Evolutionary conservation across 2,113 vertebrate species (phyloP), one percentile per base, ranked within the genome.

Genomic region (Xiphias gladius): DNA sequence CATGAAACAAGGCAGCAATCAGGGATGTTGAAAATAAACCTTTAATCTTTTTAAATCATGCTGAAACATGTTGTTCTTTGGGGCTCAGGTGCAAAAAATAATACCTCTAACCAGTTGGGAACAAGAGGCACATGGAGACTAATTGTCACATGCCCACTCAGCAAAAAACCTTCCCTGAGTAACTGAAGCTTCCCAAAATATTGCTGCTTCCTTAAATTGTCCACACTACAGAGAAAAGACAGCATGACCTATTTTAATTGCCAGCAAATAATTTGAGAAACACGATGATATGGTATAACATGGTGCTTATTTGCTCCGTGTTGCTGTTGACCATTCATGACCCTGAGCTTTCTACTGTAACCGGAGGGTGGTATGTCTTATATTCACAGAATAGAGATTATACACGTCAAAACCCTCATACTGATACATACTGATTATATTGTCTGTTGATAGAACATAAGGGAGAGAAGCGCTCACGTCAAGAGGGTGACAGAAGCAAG

Each of bases 181-280:
- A 76, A 61, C 58, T 61, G 67, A 73, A 68, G 58, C 57, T 35
- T 68, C 7, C 48, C 22, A 17, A 72, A 79, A 73, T 79, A 69
- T 73, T 43, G 28, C 55, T 30, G 30, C 62, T 50, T 63, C 17
- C 32, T 41, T 30, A 50, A 68, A 46, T 10, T 66, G 50, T 66
- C 59, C 19, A 46, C 37, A 50, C 39, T 76, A 65, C 57, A 79
- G 7, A 69, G n/a, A 78, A 65, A 41, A 73, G 39, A 11, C 55
- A 63, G 14, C 11, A 2, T 71, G 81, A 85, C 66, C 83, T 61
- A 85, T 82, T 88, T 86, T 37, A 32, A 10, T 71, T 84, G 20
- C 54, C 20, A 26, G 63, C n/a, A 62, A 64, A 50, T 66, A 7
- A 39, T 74, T 62, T 55, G 22, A 59, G 57, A 64, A 71, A 30